Evolutionary conservation across 2,888 invertebrate species (phyloP), one percentile per base, ranked within the genome.

Genomic region (Diloba caeruleocephala): DNA sequence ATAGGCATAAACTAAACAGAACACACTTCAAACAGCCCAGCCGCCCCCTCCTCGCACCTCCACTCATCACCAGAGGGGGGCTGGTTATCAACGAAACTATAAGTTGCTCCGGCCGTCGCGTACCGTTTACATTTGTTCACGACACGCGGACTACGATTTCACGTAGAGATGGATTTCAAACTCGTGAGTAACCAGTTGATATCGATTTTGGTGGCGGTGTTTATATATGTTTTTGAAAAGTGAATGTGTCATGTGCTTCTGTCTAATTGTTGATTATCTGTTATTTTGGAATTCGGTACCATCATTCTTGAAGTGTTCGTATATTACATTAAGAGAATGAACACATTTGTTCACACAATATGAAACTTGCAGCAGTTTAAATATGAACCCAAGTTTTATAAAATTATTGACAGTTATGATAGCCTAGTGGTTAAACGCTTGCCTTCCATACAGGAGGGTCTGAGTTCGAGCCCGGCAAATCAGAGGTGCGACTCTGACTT

Each of bases 151-250:
- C 46, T 23, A 26, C 45, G 28, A 43, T 34, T 29, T 21, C 26
- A 45, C 51, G 34, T 58, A 32, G 60, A 57, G 46, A 75, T 81
- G 81, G 79, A 81, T 71, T 74, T 63, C 65, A 69, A 71, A 61
- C 58, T 74, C 52, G 81, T 81, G 72, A 81, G 81, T 81, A 78
- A 46, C 25, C n/a, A n/a, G 31, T 21, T 38, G 15, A 10, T 25
- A 25, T 42, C 39, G 37, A 14, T 39, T 41, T 13, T 41, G 37
- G 44, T 72, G 41, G 42, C 43, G 61, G 60, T 65, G 64, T 13
- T 19, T 10, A 3, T 1, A 21, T 51, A 14, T 48, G 25, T 41
- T 44, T 39, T 46, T 33, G 17, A 33, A 51, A 49, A 51, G 58
- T 62, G 65, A 42, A 21, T 39, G 58, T 31, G 32, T n/a, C n/a